Base-by-base conservation (phyloP, 2,113 vertebrate genomes). In the Cranoglanis bouderius region DNA sequence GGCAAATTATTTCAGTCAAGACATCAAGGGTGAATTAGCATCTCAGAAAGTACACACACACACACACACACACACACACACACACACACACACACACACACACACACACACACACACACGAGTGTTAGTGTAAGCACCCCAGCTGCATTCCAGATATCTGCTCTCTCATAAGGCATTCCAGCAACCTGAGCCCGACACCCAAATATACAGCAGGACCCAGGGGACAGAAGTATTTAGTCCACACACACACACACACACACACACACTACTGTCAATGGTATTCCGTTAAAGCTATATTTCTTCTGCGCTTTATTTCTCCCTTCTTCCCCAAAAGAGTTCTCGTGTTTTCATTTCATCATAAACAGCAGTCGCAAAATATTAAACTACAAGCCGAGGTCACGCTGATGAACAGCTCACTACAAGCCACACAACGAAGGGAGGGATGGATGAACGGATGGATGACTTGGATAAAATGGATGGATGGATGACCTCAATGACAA, bases 71-170 rank as follows among this genome's bases (percentile, higher is more conserved):
- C 77, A 53, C 49, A 53, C 77, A 80, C 77, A 53, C 75, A 78
- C 75, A 78, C 75, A 78, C 75, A 78, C 74, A 77, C 74, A 77
- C 75, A 78, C 75, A n/a, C 75, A 51, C 75, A 78, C 75, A 51
- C 75, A 78, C 75, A 78, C 75, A 78, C 75, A 78, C 74, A 77
- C 74, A 77, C 74, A 49, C 40, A 29, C 10, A 26, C 32, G 9
- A 53, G 74, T 61, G 55, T 63, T 8, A 3, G 57, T 9, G 5
- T 67, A 24, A 81, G 32, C 4, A 51, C 21, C 86, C 61, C 77
- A 87, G 61, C 75, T 87, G 86, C 86, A 81, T 81, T 67, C 40
- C 72, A 72, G 19, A 43, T 57, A 55, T 74, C 84, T 85, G 38
- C 26, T 35, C 75, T 26, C 57, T 38, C 29, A 65, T 46, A 32